Base-by-base conservation (phyloP, 2,797 vertebrate species). In the Ciconia nigra region DNA sequence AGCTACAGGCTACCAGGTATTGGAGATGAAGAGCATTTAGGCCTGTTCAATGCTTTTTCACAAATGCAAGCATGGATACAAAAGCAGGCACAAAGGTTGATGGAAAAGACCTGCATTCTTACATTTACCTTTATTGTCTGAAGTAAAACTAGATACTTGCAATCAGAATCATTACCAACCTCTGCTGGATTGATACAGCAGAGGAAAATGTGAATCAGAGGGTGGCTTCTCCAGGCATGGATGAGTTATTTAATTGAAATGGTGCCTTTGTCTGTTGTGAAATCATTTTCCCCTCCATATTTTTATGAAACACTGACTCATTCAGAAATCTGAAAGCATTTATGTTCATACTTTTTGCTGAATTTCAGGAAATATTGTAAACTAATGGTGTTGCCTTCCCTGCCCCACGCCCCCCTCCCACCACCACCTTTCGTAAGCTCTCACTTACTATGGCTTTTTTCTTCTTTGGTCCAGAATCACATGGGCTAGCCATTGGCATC, bases 401-500 rank as follows among this genome's bases (percentile, higher is more conserved):
- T 39, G 37, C 37, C 37, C 37, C 37, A 39, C 10, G 37, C 37
- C 37, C 37, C 37, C 37, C 37, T 39, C 4, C 29, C 21, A 3
- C 18, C 16, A 39, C 37, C 37, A 39, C 37, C 20, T 13, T 76
- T 29, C 13, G 4, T 19, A 86, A 63, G 18, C 3, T 0, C 41
- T 25, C 29, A 15, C 3, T 83, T 62, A 6, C 10, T 24, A 12
- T 2, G 14, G 17, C 2, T 79, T 63, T 86, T 67, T 74, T n/a
- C 25, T 83, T 55, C 33, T 74, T 57, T 35, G 7, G 4, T 72
- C 21, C 11, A 1, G 39, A 86, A 67, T 31, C 37, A 67, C 29
- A n/a, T 2, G 1, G 49, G 1, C 0, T 61, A 46, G 46, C 16
- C 33, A 26, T 8, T 37, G 41, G 24, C 33, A 65, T 41, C 14